phyloP scores from a whole-genome alignment of 2,113 vertebrate genomes.

The Oxygymnocypris stewartii region DNA sequence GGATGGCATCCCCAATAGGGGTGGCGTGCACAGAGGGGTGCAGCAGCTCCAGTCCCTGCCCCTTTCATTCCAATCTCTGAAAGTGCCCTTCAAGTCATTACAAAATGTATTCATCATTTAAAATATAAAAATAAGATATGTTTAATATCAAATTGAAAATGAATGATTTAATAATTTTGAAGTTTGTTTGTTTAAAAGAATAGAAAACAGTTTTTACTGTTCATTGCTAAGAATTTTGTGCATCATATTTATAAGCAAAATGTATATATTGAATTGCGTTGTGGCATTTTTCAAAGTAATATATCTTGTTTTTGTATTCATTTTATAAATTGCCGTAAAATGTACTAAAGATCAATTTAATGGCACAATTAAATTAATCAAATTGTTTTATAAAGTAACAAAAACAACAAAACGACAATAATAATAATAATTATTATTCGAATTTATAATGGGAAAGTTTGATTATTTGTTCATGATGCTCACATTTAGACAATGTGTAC shows the following conservation, averaged over 20 bases:
- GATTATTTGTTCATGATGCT: too few relatives aligned
- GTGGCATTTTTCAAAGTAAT: neutral
- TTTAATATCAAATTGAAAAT: neutral
- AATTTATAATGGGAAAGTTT: too few relatives aligned
- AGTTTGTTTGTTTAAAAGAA: neutral
- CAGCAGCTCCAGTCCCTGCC: neutral
- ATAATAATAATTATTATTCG: neutral
- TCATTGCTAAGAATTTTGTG: neutral
- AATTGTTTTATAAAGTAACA: neutral
- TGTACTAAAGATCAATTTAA: neutral
- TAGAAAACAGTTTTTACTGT: neutral
- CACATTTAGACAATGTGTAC: neutral
- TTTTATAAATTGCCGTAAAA: neutral
- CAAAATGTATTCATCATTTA: neutral
- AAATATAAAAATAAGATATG: neutral
- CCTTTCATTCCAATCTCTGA: neutral
- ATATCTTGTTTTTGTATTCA: neutral
- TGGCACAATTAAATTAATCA: neutral
- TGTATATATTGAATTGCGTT: neutral
- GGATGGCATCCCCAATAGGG: constrained; percentile 68
- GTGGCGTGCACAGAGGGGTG: neutral
- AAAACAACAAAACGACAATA: neutral
- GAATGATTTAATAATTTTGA: neutral
- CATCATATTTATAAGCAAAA: neutral
- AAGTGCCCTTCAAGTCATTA: neutral